A percentile compares a stretch with the other conserved stretches of the same genome.
These are phyloP conservation scores for Ochlodes sylvanus DNA, from an alignment of 2,888 invertebrate species.

Conservation along the genomic window DNA sequence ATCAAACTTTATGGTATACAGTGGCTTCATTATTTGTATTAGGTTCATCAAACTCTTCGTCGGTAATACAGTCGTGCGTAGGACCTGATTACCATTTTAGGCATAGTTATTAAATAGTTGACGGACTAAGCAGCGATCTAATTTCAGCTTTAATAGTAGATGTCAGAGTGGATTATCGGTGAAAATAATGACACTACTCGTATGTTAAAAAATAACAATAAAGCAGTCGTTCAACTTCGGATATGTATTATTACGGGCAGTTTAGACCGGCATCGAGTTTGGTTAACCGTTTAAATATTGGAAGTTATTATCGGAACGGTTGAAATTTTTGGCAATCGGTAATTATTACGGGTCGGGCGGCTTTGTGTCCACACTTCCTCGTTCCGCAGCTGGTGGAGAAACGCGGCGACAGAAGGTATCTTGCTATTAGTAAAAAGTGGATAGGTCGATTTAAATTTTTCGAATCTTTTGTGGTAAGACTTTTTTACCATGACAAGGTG, in stretches of 20 bases:
- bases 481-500: conserved; percentile 55
- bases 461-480: conserved; percentile 60
- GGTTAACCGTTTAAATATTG: conserved; percentile 43
- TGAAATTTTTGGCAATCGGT: conserved; percentile 68
- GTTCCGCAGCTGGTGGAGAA: conserved; percentile 75
- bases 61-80: conserved; percentile 55
- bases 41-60: conserved; percentile 57
- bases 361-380: conserved; percentile 71
- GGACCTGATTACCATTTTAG: conserved; percentile 58
- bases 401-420: conserved; percentile 65
- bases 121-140: conserved; percentile 48
- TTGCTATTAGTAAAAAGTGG: conserved; percentile 75
- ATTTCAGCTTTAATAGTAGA: conserved; percentile 55
- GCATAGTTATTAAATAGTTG: conserved; percentile 52
- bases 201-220: conserved; percentile 64
- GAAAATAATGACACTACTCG: conserved; percentile 45
- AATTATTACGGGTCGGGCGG: conserved; percentile 57
- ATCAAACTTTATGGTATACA: conserved; percentile 12
- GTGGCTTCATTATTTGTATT: conserved; percentile 31
- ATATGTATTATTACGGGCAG: conserved; percentile 59
- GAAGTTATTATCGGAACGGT: conserved; percentile 53
- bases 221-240: conserved; percentile 66
- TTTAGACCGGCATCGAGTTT: conserved; percentile 48
- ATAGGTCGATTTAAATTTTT: conserved; percentile 66
- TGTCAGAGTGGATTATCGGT: conserved; percentile 53